These are phyloP conservation scores for Oedothorax gibbosus DNA, from an alignment of 1,140 invertebrate species.

Conservation along the genomic window DNA sequence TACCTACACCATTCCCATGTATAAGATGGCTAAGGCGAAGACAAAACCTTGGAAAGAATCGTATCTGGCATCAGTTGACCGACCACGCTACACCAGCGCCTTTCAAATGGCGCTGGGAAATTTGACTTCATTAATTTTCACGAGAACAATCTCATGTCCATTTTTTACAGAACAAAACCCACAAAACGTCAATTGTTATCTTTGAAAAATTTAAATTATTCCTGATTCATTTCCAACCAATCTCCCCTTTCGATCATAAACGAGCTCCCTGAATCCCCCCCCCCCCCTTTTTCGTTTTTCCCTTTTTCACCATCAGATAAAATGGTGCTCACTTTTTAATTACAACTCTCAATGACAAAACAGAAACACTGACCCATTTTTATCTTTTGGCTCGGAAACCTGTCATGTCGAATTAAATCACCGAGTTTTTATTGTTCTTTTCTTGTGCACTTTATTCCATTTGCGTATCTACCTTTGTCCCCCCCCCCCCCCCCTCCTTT, in stretches of 20 bases:
- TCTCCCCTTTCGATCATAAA: conserved; percentile 44
- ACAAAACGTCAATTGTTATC: neutral
- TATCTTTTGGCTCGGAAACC: conserved; percentile 40
- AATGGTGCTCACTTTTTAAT: conserved; percentile 41
- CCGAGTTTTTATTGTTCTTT: conserved; percentile 11
- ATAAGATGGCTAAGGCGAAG: too few species aligned
- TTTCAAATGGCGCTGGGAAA: too few species aligned
- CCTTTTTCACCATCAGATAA: conserved; percentile 21
- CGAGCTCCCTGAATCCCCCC: neutral
- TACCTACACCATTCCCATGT: too few species aligned
- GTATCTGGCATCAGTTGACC: too few species aligned
- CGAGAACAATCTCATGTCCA: too few species aligned
- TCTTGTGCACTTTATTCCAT: neutral
- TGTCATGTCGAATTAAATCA: conserved; percentile 29
- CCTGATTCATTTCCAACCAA: conserved; percentile 45
- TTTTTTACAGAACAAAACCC: too few species aligned
- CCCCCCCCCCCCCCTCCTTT: neutral
- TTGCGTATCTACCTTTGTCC: conserved; percentile 43
- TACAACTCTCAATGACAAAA: conserved; percentile 11
- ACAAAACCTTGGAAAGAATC: too few species aligned
- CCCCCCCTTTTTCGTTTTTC: conserved; percentile 5
- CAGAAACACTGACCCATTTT: conserved; percentile 23
- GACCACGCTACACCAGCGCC: too few species aligned
- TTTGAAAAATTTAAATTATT: conserved; percentile 55
- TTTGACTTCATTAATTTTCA: too few species aligned